Base-by-base conservation (phyloP, 2,113 vertebrate species). In the Cervus canadensis region DNA sequence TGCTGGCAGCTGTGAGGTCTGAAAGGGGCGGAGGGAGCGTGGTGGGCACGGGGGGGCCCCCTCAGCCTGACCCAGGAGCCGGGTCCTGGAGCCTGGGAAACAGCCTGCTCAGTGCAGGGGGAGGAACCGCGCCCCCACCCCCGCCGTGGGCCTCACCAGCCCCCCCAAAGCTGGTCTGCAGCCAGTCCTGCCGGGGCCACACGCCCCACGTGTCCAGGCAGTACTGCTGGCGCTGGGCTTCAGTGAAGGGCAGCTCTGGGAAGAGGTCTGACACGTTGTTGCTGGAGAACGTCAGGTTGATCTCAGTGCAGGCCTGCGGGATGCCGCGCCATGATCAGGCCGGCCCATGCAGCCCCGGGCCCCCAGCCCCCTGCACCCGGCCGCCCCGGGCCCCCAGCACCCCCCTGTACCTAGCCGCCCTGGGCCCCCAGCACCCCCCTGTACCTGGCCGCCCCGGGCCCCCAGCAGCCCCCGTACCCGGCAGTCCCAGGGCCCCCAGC, bases 201-300 rank as follows among this genome's bases (percentile, higher is more conserved):
- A 99, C 99, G 0, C 52, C 98, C 99, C 99, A 99, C 6, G 97
- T 99, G 45, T 98, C 97, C 97, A 82, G 81, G 78, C 99, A 99
- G 98, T 99, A 99, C 2, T 79, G 87, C 83, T 98, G 97, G 0
- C 99, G 98, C 83, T 98, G 98, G 0, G 85, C 84, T 56, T 99
- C 98, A 0, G 99, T 99, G 98, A 99, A 99, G 2, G 97, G 94
- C 98, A 99, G 99, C 6, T 93, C 97, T 0, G 99, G 99, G 96
- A 99, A 99, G 99, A 99, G 99, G 98, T 99, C 99, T 0, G 99
- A 99, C 92, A 99, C 87, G 0, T 99, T 99, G 99, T 99, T 99
- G 98, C 99, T 99, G 97, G 99, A 98, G 4, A 98, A 99, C 1
- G 98, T 99, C 57, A 99, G 97, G 97, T 99, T 99, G 28, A 99